A percentile compares a stretch with the other conserved stretches of the same genome.
phyloP scores from a whole-genome alignment of 2,113 vertebrate genomes.

The Heptranchias perlo region DNA sequence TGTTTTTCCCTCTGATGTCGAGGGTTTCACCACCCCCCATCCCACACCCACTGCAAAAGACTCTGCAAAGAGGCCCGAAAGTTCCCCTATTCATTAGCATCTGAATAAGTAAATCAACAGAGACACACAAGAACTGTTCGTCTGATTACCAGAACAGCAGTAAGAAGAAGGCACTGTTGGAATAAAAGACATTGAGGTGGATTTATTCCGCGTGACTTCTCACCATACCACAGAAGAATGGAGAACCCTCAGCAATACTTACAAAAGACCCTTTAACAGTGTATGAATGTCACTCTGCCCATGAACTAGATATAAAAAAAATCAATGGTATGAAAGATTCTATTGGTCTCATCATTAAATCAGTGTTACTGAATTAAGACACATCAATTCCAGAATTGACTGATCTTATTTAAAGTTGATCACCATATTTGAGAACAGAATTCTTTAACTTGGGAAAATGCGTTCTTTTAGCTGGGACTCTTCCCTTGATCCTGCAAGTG shows the following conservation, averaged over 20 bases:
- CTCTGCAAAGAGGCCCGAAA: background rate
- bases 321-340: background rate
- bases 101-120: slow-evolving; percentile 7
- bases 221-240: background rate
- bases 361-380: background rate
- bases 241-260: background rate
- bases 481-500: background rate
- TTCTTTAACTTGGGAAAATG: background rate
- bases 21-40: background rate
- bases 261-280: background rate
- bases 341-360: slow-evolving; percentile 1
- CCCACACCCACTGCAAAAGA: background rate
- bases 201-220: background rate
- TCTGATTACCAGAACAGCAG: background rate
- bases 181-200: background rate
- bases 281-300: background rate
- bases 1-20: background rate
- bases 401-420: background rate
- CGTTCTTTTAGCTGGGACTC: background rate
- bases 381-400: background rate
- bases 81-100: background rate
- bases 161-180: background rate
- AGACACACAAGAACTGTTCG: background rate
- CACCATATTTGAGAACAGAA: background rate
- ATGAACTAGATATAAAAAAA: background rate